Evolutionary conservation across 2,113 vertebrate genomes (phyloP), one percentile per base, ranked within the genome.

Genomic region (Archilochus colubris): DNA sequence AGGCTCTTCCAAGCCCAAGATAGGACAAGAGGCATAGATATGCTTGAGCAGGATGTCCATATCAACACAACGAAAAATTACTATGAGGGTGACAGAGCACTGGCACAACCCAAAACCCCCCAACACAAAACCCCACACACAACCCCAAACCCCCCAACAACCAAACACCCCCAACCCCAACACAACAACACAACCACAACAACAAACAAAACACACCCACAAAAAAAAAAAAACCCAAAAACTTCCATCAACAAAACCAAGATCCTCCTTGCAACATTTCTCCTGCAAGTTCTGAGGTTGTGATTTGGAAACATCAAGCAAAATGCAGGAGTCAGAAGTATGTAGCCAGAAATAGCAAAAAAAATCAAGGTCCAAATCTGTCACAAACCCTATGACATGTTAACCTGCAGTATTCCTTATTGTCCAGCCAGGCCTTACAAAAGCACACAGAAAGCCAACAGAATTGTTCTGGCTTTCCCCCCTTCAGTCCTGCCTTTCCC

Each of bases 361-460:
- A 33, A 1, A 30, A 2, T 20, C 17, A 28, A 22, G 43, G 8
- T 9, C 14, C 0, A 0, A 75, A 12, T 48, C 16, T 43, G 30
- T 51, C 3, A 4, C 22, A 81, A 74, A 27, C 31, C 38, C 17
- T 64, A 57, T 61, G 28, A 58, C 5, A 30, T 3, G 5, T 20
- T 43, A 51, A 17, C 3, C 20, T 61, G 7, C 5, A 51, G n/a
- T 36, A 11, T 4, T 36, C 16, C 14, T 16, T 24, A 30, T 43
- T 76, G 4, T 43, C 62, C 43, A 63, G 14, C 7, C 48, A 54
- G 30, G 11, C 7, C 63, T 63, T 5, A 54, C 0, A 50, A 19
- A 54, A 76, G 14, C 18, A 59, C 44, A 50, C 12, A 51, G 38
- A 55, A 58, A 68, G 13, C 11, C 18, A 75, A 48, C 8, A 30